Evolutionary conservation across 2,888 invertebrate genomes (phyloP).

Genomic region (Epicampocera succincta): DNA sequence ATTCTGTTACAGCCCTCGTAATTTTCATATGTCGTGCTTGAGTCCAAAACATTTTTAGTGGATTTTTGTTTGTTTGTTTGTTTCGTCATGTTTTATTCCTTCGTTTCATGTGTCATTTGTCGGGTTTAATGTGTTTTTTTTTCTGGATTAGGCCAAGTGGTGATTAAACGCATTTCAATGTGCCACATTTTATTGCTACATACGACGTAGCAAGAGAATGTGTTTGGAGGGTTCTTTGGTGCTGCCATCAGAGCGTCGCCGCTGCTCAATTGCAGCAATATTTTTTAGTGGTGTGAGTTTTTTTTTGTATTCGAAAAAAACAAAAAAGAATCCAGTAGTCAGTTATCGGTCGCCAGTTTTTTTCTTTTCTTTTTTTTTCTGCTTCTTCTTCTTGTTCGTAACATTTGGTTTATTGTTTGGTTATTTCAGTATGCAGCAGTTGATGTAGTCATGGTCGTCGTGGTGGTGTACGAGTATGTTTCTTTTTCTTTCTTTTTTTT

Average conservation of each 20-base stretch:
- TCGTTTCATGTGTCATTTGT: conserved; percentile 40
- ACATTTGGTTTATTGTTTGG: conserved; percentile 24
- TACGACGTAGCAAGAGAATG: not conserved
- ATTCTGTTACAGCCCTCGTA: not conserved
- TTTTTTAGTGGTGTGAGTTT: conserved; percentile 21
- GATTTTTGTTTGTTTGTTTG: conserved; percentile 34
- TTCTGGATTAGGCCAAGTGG: conserved; percentile 71
- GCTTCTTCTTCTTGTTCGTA: conserved; percentile 2
- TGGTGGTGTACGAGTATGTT: too few species aligned
- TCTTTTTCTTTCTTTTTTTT: conserved; percentile 42
- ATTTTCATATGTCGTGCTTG: conserved; percentile 14
- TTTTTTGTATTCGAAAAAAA: not conserved
- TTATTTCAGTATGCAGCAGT: conserved; percentile 48
- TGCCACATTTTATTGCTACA: conserved; percentile 43
- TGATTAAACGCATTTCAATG: conserved; percentile 70
- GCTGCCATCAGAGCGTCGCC: conserved; percentile 16
- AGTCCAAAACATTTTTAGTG: not conserved
- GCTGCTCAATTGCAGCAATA: conserved; percentile 12
- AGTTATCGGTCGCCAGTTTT: conserved; percentile 43
- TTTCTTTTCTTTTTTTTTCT: too few species aligned
- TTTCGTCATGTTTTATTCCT: conserved; percentile 41
- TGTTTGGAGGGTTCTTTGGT: conserved; percentile 15
- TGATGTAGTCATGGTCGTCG: conserved; percentile 59
- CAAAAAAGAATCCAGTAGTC: conserved; percentile 37
- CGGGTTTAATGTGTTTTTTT: conserved; percentile 26